A percentile compares a stretch with the other conserved stretches of the same genome.
Conservation (phyloP, 2,888 invertebrate species). For the Gerosis bhagava region DNA sequence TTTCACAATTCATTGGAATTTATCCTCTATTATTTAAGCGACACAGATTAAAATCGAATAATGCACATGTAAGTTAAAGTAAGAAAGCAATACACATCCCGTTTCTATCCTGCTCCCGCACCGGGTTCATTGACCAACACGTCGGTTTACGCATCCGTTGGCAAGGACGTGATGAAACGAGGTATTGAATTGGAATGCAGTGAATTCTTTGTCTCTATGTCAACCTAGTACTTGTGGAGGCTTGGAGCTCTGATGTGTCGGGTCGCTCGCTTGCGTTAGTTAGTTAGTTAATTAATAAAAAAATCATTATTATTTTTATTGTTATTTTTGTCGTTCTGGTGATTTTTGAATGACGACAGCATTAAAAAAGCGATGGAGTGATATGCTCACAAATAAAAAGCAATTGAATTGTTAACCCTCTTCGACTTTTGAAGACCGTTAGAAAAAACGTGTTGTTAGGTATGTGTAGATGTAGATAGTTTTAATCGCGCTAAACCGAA, state of each 20-base stretch:
- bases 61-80: slow-evolving; percentile 18
- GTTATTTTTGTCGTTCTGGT: too few species aligned
- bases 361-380: too few species aligned
- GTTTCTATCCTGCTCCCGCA: slow-evolving; percentile 59
- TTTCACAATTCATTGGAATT: background rate
- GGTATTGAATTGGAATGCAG: slow-evolving; percentile 62
- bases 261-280: too few species aligned
- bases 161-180: slow-evolving; percentile 51
- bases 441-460: too few species aligned
- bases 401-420: too few species aligned
- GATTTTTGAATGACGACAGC: too few species aligned
- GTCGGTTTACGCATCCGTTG: slow-evolving; percentile 50
- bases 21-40: background rate
- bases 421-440: too few species aligned
- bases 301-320: too few species aligned
- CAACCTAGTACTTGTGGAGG: slow-evolving; percentile 68
- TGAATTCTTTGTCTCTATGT: slow-evolving; percentile 46
- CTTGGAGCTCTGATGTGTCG: slow-evolving; percentile 54
- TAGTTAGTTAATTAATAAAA: too few species aligned
- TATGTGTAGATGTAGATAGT: too few species aligned
- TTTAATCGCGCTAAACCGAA: too few species aligned
- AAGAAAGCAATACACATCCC: slow-evolving; percentile 56
- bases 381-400: too few species aligned
- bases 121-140: slow-evolving; percentile 58
- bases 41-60: slow-evolving; percentile 31